These are phyloP conservation scores for Amphipoea lucens DNA, from an alignment of 2,888 invertebrate species.

Conservation along the genomic window DNA sequence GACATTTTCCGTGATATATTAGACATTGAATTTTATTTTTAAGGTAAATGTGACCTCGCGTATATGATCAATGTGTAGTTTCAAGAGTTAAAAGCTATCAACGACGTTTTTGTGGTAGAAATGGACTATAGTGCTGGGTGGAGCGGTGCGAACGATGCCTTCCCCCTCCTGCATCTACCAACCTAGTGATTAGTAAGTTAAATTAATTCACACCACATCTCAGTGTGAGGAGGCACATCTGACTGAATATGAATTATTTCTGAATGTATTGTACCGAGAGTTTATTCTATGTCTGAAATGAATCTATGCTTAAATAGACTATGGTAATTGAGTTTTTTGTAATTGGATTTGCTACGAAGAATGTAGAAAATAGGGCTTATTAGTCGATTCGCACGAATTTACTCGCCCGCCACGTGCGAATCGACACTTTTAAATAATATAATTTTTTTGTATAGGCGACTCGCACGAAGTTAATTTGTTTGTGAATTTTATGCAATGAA, in stretches of 20 bases:
- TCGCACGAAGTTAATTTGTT: not conserved
- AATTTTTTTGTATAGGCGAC: not conserved
- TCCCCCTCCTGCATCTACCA: constrained; percentile 59
- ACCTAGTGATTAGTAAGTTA: constrained; percentile 60
- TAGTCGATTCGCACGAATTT: not conserved
- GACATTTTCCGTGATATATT: constrained; percentile 73
- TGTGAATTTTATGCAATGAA: not conserved
- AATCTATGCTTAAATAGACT: constrained; percentile 64
- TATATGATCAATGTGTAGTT: constrained; percentile 63
- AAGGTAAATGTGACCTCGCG: constrained; percentile 77
- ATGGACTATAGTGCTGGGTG: constrained; percentile 46
- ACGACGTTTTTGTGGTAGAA: constrained; percentile 34
- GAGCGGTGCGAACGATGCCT: constrained; percentile 25
- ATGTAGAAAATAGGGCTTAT: constrained; percentile 8
- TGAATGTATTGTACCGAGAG: constrained; percentile 64
- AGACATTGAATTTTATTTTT: constrained; percentile 70
- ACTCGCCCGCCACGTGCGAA: not conserved
- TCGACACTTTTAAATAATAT: not conserved
- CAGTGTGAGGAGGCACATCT: constrained; percentile 68
- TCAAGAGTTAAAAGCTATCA: constrained; percentile 44
- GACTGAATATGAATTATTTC: constrained; percentile 73
- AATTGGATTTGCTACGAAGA: constrained; percentile 58
- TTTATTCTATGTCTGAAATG: constrained; percentile 63
- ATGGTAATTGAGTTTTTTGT: constrained; percentile 55
- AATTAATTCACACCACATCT: constrained; percentile 61